These are phyloP conservation scores for Lepidurus apus DNA, from an alignment of 1,140 invertebrate species.

Conservation along the genomic window DNA sequence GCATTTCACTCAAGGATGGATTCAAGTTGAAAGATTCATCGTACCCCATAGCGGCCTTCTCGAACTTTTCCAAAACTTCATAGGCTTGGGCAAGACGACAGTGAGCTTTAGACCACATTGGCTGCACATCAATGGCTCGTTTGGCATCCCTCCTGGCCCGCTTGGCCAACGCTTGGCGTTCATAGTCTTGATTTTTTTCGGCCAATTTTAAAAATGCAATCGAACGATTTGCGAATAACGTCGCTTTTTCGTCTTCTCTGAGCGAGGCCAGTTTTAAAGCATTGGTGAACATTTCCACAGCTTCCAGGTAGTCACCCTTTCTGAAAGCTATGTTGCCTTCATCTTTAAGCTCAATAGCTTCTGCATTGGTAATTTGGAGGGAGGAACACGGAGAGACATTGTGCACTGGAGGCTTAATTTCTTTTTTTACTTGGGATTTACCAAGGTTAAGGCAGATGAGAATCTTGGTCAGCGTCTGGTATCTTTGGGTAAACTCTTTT, in stretches of 20 bases:
- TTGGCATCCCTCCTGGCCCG: not conserved
- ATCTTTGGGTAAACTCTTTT: no score
- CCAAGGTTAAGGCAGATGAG: no score
- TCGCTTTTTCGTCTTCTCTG: slow-evolving; percentile 11
- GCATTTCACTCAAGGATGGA: not conserved
- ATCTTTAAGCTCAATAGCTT: no score
- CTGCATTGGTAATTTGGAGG: no score
- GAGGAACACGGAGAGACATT: no score
- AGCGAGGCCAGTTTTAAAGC: slow-evolving; percentile 26
- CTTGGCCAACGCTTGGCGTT: not conserved
- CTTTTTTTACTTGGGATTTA: no score
- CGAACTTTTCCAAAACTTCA: not conserved
- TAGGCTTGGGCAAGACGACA: not conserved
- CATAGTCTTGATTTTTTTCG: slow-evolving; percentile 25
- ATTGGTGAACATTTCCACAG: not conserved
- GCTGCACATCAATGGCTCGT: not conserved
- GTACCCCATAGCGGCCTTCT: not conserved
- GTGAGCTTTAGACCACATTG: not conserved
- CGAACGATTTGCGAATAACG: slow-evolving; percentile 36
- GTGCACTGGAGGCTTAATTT: no score
- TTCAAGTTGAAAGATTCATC: not conserved
- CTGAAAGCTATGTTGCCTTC: not conserved
- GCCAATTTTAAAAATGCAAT: slow-evolving; percentile 20
- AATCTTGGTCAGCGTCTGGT: no score
- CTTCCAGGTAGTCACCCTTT: not conserved